A percentile compares a stretch with the other conserved stretches of the same genome.
Conservation (phyloP, 2,888 invertebrate genomes). For the Drosophila flavopinicola region DNA sequence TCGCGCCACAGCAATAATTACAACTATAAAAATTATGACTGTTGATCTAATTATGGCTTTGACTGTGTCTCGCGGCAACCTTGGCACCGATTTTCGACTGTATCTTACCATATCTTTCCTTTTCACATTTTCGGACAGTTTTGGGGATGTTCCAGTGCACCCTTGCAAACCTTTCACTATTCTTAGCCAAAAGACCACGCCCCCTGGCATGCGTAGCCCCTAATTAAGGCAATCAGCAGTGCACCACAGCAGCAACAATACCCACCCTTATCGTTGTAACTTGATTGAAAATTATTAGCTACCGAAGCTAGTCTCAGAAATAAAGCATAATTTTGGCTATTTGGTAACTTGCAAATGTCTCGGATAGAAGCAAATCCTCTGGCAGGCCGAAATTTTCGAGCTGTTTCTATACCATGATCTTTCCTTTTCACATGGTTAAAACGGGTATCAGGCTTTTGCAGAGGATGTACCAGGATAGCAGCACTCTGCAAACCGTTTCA, state of each 20-base stretch:
- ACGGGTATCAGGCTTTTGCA: too few relatives aligned
- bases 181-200: constrained; percentile 34
- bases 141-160: neutral
- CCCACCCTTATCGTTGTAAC: constrained; percentile 18
- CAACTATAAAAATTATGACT: constrained; percentile 73
- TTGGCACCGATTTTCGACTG: constrained; percentile 63
- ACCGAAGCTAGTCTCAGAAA: constrained; percentile 1
- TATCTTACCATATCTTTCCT: constrained; percentile 10
- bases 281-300: constrained; percentile 25
- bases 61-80: constrained; percentile 62
- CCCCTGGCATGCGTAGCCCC: constrained; percentile 16
- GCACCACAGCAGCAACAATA: constrained; percentile 25
- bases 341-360: constrained; percentile 48
- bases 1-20: constrained; percentile 56
- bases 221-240: constrained; percentile 36
- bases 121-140: constrained; percentile 4
- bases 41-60: constrained; percentile 75
- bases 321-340: constrained; percentile 1
- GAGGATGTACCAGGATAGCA: too few relatives aligned
- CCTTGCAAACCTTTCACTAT: constrained; percentile 35
- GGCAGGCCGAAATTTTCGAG: constrained; percentile 29
- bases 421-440: too few relatives aligned
- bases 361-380: constrained; percentile 67
- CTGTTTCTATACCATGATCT: too few relatives aligned
- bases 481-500: too few relatives aligned